Percentiles rank a stretch among this genome's conserved stretches.
These are phyloP conservation scores for Aurelia sp. DNA, from an alignment of 30 jellyfish, hydroid and myxozoan species.

Conservation along the genomic window DNA sequence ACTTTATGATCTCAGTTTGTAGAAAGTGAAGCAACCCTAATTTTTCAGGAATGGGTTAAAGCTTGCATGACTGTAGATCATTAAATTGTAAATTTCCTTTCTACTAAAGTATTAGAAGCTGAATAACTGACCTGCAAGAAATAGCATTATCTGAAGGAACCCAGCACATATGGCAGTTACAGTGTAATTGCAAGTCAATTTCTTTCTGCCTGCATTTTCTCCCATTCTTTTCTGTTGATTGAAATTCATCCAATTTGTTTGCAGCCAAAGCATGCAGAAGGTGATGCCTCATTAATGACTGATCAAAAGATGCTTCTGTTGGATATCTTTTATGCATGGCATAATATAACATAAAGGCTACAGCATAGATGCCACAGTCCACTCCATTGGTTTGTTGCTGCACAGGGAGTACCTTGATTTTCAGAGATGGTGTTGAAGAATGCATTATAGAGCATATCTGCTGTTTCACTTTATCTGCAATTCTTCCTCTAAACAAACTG, in stretches of 20 bases:
- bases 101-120: no score
- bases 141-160: background rate
- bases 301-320: constrained; percentile 7
- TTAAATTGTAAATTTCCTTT: no score
- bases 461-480: background rate
- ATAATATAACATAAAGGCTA: constrained; percentile 20
- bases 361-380: constrained; percentile 45
- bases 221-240: background rate
- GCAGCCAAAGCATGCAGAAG: background rate
- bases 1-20: no score
- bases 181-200: background rate
- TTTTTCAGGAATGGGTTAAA: no score
- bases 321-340: constrained; percentile 2
- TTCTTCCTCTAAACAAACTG: constrained; percentile 2
- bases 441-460: constrained; percentile 17
- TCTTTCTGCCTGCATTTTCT: constrained; percentile 5
- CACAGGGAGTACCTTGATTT: constrained; percentile 36
- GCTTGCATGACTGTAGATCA: no score
- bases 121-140: no score
- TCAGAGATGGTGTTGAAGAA: background rate
- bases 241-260: constrained; percentile 10
- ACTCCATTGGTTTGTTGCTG: constrained; percentile 28
- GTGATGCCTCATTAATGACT: constrained; percentile 24
- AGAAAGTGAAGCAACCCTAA: no score
- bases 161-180: background rate